Evolutionary conservation across 2,797 vertebrate species (phyloP), one percentile per base, ranked within the genome.

Genomic region (Parauchenoglanis ngamensis): DNA sequence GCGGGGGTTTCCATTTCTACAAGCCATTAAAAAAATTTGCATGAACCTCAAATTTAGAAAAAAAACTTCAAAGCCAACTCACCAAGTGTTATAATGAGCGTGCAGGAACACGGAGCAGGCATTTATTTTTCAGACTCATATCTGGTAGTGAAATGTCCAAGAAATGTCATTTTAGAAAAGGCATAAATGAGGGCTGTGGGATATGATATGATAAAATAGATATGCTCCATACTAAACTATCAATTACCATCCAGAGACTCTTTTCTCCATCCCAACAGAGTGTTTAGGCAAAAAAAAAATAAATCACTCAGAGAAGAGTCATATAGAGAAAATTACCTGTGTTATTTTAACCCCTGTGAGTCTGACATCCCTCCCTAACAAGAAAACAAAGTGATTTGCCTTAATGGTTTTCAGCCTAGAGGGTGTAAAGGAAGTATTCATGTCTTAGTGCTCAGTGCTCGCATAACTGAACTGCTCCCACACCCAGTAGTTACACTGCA

Each of bases 21-120:
- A 87, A 90, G 87, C 28, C 80, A 46, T 83, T 84, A 75, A 89
- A 76, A 54, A 40, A 83, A 84, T 59, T 25, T 87, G 87, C 54
- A 59, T 44, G 54, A 72, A 35, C 8, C 89, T 40, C 23, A 76
- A 78, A 90, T 91, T 89, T 87, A 79, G 65, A 85, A 79, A 86
- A 68, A 68, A 13, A 49, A 89, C 81, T 88, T 88, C 83, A 91
- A 81, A 91, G 85, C 6, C 4, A 52, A 25, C 19, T 89, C 46
- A 15, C 73, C 63, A 81, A 21, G 84, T 75, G 73, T 67, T 61
- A 89, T 89, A 90, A 87, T 89, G 77, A 89, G 85, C 13, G 70
- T 4, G 68, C 8, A 28, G 72, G 68, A 78, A 86, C 28, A 84
- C 61, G 40, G n/a, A 87, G 61, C 83, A 54, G 83, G 79, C 7